Evolutionary conservation across 2,888 invertebrate species (phyloP), one percentile per base, ranked within the genome.

Genomic region (Drosophila ezoana): DNA sequence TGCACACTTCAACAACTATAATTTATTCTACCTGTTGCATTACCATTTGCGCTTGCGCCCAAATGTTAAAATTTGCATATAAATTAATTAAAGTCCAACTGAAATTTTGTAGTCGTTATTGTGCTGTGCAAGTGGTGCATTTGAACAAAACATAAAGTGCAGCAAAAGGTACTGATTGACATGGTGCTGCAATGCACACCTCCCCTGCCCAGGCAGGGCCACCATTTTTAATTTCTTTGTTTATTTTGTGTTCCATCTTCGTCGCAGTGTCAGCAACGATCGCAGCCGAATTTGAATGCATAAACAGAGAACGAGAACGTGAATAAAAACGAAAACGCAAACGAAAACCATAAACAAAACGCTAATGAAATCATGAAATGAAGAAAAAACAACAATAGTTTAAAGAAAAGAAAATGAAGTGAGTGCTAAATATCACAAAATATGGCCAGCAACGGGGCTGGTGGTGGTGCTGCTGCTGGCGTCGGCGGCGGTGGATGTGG

Each of bases 141-240:
- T 35, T 43, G 20, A 13, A 14, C 11, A 47, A 18, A 32, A 41
- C 23, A 35, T n/a, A 35, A n/a, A 58, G 48, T 47, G 51, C 52
- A 62, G 48, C 13, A 56, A 48, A 44, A 72, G 60, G 47, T 62
- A 72, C 49, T 54, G 54, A 58, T 52, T 51, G 60, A 38, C 57
- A 23, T 14, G 57, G 18, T 57, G 51, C 44, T 72, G 58, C 44
- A 49, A 52, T 80, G 73, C 73, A 70, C 56, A 53, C 59, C 64
- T 54, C 66, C 76, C 79, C 57, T 58, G 49, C 52, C 32, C 56
- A 48, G 57, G 38, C 54, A 48, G 59, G 75, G 70, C 90, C 90
- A 85, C 90, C 90, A 90, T 90, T 90, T 90, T 90, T 89, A 86
- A 81, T 90, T 90, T 87, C 88, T 80, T 87, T 90, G 90, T 90